Evolutionary conservation across 1,140 invertebrate genomes (phyloP), one percentile per base, ranked within the genome.

Genomic region (Holotrichia oblita): DNA sequence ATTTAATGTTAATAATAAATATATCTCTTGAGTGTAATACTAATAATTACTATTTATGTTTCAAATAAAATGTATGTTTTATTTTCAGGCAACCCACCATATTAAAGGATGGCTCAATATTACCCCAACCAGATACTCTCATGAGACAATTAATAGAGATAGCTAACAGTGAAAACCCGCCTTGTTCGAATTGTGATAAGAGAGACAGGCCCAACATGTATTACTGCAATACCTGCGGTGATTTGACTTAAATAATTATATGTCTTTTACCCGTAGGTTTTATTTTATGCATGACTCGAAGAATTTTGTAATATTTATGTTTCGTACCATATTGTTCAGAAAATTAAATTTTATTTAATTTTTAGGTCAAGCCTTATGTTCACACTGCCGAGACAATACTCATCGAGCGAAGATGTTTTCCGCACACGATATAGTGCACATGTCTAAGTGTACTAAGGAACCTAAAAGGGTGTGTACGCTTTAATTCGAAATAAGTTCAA

Each of bases 331-430:
- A 9, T 34, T 27, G 77, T 48, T 17, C 79, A 78, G 77, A 64
- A 59, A 69, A 24, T 27, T 24, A 1, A 27, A 22, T 10, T 69
- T 27, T 27, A 27, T 48, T 76, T 34, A 14, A 12, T 7, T 86
- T 87, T 73, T 85, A 93, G 92, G 92, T 77, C 92, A 93, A 88
- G 92, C 92, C 12, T 85, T 94, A 20, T 94, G 93, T 85, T 90
- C 88, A 14, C 89, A 90, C 81, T 93, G 93, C 83, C 86, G 92
- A 69, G 92, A 93, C 81, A 91, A 93, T 81, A 93, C 93, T 3
- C 92, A 94, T 81, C 87, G 91, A 40, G 92, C 93, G 0, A 93
- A 93, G 85, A 94, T 94, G 93, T 94, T 94, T 84, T 91, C 92
- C 0, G 88, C 89, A 22, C 93, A 94, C 84, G 92, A 94, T 72